Evolutionary conservation across 2,113 vertebrate species (phyloP), one percentile per base, ranked within the genome.

Genomic region (Nyctereutes procyonoides): DNA sequence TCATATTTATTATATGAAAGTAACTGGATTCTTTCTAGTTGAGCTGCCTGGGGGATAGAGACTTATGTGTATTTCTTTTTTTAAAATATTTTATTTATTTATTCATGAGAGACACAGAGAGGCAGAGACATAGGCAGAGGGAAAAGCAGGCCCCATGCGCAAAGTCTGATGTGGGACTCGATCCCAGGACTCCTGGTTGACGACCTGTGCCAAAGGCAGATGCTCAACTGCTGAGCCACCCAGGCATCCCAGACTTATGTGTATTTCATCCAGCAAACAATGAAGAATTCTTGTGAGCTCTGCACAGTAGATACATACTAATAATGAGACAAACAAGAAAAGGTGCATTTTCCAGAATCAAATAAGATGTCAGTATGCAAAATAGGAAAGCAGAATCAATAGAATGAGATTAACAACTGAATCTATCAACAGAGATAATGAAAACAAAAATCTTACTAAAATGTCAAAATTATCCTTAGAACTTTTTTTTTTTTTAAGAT

Each of bases 321-420:
- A 76, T 60, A 74, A 30, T 13, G 22, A 86, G n/a, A 53, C 43
- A 73, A 24, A 71, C 19, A 91, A 86, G 38, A 79, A 95, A 88
- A 93, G 48, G 93, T 58, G 6, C 19, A 56, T 74, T 93, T 97
- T 92, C 58, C 30, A 90, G 80, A 96, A 93, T 95, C 62, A 92
- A 95, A 95, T 95, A 84, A 95, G 32, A 38, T 89, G 7, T 60
- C 90, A 95, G 9, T 92, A 63, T 88, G 80, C 15, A 79, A 94
- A 97, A 94, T 0, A 88, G 71, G 95, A 91, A 69, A 88, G 16
- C 1, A 43, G 35, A 90, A 93, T 89, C 65, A 79, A 62, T 13
- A 73, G 20, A 94, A 95, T 92, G 53, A 93, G 77, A 90, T 95
- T 94, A 76, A 97, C 88, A 79, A 60, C 38, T 83, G 77, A 94